Conservation (phyloP, 2,797 vertebrate genomes). For the Streptopelia turtur region DNA sequence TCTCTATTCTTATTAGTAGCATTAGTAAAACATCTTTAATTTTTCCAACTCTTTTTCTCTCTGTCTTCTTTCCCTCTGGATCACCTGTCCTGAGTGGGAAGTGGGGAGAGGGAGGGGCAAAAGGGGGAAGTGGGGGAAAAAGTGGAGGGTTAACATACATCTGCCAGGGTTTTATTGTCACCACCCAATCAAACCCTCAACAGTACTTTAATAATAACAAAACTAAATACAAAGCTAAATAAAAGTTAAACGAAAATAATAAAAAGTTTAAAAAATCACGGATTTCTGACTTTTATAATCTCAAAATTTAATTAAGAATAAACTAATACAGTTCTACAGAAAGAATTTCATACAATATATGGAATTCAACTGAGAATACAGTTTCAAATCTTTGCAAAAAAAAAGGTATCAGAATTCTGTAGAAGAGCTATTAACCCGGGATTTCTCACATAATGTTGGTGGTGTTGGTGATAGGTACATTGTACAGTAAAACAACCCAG, state of each 20-base stretch:
- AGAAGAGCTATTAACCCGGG: neutral
- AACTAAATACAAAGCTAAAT: neutral
- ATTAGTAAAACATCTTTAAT: no score
- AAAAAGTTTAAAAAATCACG: neutral
- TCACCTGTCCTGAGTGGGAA: no score
- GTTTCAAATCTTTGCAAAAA: neutral
- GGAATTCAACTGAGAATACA: neutral
- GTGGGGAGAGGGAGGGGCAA: no score
- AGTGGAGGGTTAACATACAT: no score
- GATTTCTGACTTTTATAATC: neutral
- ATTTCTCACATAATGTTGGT: neutral
- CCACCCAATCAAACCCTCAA: no score
- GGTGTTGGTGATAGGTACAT: neutral
- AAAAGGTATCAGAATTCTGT: neutral
- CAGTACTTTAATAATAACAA: neutral
- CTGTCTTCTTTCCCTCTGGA: no score
- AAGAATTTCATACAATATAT: neutral
- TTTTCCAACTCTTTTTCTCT: no score
- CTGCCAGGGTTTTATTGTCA: no score
- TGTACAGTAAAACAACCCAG: accelerated
- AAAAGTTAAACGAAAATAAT: neutral
- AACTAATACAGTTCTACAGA: neutral
- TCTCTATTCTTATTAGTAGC: no score
- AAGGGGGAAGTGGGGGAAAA: no score
- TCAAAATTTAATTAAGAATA: neutral